A percentile compares a stretch with the other conserved stretches of the same genome.
phyloP scores from a whole-genome alignment of 1,140 invertebrate species.

The Eumeta japonica region DNA sequence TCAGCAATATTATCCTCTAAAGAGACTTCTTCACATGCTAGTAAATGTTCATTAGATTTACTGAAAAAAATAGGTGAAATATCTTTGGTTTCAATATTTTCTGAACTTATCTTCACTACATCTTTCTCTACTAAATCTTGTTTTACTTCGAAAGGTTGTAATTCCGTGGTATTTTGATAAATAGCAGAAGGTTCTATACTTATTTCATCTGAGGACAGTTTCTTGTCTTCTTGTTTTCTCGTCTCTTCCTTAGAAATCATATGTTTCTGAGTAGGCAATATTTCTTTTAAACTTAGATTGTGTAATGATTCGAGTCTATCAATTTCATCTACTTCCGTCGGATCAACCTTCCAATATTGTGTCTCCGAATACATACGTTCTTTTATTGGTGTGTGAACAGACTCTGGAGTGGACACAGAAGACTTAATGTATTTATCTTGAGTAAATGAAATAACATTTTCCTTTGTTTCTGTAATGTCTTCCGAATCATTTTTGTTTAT shows the following conservation, averaged over 20 bases:
- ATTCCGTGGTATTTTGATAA: not conserved
- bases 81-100: too few species aligned
- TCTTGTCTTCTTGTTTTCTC: too few species aligned
- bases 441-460: not conserved
- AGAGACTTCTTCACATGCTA: slow-evolving; percentile 41
- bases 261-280: too few species aligned
- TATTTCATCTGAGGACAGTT: too few species aligned
- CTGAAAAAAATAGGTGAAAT: too few species aligned
- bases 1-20: slow-evolving; percentile 51
- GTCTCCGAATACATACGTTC: slow-evolving; percentile 45
- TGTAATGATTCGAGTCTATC: too few species aligned
- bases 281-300: too few species aligned
- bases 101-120: not conserved
- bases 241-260: too few species aligned
- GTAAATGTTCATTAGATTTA: too few species aligned
- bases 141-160: not conserved
- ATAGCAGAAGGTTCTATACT: not conserved
- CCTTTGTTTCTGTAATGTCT: not conserved
- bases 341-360: slow-evolving; percentile 44
- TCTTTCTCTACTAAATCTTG: not conserved
- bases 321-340: slow-evolving; percentile 22
- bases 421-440: slow-evolving; percentile 13
- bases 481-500: slow-evolving; percentile 22
- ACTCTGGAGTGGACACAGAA: slow-evolving; percentile 35
- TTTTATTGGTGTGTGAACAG: slow-evolving; percentile 42